Evolutionary conservation across 1,140 invertebrate genomes (phyloP).

Genomic region (Drosophila malerkotliana): DNA sequence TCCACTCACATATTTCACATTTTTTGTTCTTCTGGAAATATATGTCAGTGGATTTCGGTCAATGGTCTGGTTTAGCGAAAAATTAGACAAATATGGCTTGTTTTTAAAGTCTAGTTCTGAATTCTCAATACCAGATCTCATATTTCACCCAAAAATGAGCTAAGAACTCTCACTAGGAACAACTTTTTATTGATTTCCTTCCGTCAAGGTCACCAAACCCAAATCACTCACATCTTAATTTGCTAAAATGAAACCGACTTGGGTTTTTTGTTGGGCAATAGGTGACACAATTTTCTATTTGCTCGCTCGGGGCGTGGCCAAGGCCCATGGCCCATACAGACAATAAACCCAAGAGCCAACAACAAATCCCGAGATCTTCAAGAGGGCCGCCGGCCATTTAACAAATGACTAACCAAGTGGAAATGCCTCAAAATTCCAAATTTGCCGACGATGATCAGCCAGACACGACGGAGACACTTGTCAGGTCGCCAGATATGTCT

Average conservation of each 20-base stretch:
- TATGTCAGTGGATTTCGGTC: background rate
- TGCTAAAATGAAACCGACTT: slow-evolving; percentile 25
- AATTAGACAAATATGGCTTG: background rate
- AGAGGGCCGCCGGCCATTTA: slow-evolving; percentile 40
- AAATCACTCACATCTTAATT: slow-evolving; percentile 24
- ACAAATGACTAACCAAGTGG: slow-evolving; percentile 77
- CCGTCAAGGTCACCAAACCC: slow-evolving; percentile 62
- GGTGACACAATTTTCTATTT: slow-evolving; percentile 70
- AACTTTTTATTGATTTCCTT: slow-evolving; percentile 6
- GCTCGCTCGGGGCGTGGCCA: slow-evolving; percentile 45
- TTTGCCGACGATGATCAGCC: slow-evolving; percentile 40
- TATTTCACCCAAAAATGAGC: too few species aligned
- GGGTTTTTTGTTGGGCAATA: slow-evolving; percentile 49
- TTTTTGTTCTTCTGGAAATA: too few species aligned
- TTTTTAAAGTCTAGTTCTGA: background rate
- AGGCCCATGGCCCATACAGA: slow-evolving; percentile 33
- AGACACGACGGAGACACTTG: slow-evolving; percentile 47
- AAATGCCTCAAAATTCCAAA: slow-evolving; percentile 52
- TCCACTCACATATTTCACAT: background rate
- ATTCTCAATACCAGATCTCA: background rate
- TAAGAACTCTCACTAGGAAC: background rate
- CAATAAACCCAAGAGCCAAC: slow-evolving; percentile 10
- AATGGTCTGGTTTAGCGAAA: background rate
- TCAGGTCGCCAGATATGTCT: slow-evolving; percentile 7
- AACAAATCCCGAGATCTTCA: slow-evolving; percentile 24